Conservation (phyloP, 2,797 vertebrate species). For the Perodicticus potto region DNA sequence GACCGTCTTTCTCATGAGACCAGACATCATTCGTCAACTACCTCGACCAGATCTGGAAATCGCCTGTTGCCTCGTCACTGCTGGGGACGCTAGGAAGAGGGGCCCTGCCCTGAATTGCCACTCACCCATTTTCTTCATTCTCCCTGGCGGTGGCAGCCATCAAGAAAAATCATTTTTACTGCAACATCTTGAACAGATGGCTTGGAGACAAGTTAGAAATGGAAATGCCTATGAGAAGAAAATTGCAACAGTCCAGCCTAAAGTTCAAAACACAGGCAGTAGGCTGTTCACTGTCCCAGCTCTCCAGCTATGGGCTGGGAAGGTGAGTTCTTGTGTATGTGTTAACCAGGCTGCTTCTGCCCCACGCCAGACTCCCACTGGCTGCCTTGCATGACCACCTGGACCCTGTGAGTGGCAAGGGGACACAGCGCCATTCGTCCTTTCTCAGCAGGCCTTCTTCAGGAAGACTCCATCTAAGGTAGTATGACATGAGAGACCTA, state of each 20-base stretch:
- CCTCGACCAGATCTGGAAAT: background rate
- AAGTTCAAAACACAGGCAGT: background rate
- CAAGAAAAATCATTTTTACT: conserved; percentile 26
- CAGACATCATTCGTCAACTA: background rate
- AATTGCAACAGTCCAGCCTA: conserved; percentile 32
- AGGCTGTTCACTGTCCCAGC: background rate
- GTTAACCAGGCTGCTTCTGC: background rate
- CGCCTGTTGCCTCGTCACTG: background rate
- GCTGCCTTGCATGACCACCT: background rate
- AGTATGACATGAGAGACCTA: background rate
- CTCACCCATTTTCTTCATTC: background rate
- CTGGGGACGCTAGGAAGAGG: too few relatives aligned
- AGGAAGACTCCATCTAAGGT: background rate
- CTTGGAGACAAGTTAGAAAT: conserved; percentile 31
- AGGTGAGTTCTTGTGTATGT: background rate
- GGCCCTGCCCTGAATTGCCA: background rate
- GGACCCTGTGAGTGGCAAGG: background rate
- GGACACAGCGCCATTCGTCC: background rate
- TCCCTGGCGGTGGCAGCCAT: background rate
- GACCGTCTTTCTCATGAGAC: conserved; percentile 46
- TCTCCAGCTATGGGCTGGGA: background rate
- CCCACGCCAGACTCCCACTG: background rate
- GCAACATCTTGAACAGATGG: conserved; percentile 55
- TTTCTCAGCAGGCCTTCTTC: background rate
- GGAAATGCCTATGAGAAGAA: conserved; percentile 10